Evolutionary conservation across 2,113 vertebrate species (phyloP).

Genomic region (Lonchura striata): DNA sequence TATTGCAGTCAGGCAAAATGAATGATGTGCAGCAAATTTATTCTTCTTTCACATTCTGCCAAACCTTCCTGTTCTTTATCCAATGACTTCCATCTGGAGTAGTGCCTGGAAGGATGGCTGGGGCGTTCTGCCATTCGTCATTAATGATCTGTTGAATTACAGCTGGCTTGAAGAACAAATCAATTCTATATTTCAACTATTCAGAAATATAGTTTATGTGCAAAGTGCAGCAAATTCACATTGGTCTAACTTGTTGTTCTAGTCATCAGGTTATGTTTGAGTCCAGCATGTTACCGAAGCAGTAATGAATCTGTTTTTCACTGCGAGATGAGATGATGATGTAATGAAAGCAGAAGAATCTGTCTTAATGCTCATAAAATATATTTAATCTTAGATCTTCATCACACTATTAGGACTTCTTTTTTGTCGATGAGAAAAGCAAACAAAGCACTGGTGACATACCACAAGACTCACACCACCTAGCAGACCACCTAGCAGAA

Average conservation of each 20-base stretch:
- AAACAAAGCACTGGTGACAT: background rate
- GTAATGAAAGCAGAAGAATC: background rate
- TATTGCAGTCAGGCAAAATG: slow-evolving; percentile 59
- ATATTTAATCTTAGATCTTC: background rate
- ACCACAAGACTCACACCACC: background rate
- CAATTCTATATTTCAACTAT: background rate
- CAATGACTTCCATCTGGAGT: slow-evolving; percentile 49
- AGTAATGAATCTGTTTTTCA: background rate
- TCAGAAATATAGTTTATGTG: background rate
- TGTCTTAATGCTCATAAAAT: background rate
- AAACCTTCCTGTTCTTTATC: slow-evolving; percentile 44
- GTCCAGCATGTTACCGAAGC: background rate
- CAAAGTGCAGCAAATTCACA: background rate
- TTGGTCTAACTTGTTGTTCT: background rate
- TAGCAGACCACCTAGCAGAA: background rate
- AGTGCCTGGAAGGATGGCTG: slow-evolving; percentile 32
- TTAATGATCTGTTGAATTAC: slow-evolving; percentile 41
- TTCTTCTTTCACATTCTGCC: slow-evolving; percentile 30
- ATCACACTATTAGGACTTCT: background rate
- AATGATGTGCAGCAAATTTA: slow-evolving; percentile 46
- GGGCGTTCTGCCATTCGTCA: slow-evolving; percentile 24
- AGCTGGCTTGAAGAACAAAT: background rate
- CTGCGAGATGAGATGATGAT: background rate
- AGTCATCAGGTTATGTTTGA: background rate
- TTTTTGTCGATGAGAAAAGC: background rate